Evolutionary conservation across 2,888 invertebrate genomes (phyloP).

Genomic region (Rhopalosiphum nymphaeae): DNA sequence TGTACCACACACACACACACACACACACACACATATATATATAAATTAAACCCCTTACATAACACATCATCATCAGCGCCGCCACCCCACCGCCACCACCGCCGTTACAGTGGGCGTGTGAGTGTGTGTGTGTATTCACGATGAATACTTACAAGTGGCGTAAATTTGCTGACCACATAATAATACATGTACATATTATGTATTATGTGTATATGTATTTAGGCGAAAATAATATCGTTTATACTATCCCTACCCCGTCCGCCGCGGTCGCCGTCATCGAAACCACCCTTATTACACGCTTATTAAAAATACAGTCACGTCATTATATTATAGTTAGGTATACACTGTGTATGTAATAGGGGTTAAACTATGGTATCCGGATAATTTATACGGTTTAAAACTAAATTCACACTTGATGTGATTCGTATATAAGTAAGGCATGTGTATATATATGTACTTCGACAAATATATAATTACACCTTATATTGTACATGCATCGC

Average conservation of each 20-base stretch:
- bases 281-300: neutral
- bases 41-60: neutral
- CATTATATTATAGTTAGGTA: neutral
- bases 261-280: neutral
- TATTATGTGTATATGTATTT: neutral
- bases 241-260: neutral
- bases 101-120: neutral
- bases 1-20: too few species aligned
- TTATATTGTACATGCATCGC: neutral
- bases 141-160: neutral
- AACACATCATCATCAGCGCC: neutral
- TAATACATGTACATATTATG: too few species aligned
- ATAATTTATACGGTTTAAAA: neutral
- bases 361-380: neutral
- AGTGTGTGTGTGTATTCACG: neutral
- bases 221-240: neutral
- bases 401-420: neutral
- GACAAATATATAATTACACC: neutral
- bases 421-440: neutral
- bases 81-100: neutral
- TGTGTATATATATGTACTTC: neutral
- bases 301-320: neutral
- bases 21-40: neutral
- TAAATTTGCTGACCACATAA: neutral
- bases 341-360: neutral